phyloP scores from a whole-genome alignment of 2,797 vertebrate species.

The Poeciliopsis presidionis region DNA sequence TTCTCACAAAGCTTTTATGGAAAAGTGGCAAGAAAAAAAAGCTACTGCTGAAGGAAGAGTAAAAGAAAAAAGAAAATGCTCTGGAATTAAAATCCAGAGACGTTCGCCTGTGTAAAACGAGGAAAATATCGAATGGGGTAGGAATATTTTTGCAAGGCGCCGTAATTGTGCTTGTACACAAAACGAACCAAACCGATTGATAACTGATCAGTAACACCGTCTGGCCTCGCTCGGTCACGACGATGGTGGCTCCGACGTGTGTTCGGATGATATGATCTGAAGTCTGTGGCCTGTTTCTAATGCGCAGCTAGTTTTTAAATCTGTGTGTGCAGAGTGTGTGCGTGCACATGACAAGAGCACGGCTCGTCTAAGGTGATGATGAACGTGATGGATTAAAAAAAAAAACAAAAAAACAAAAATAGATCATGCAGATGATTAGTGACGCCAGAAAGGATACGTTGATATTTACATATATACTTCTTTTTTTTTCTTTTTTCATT shows the following conservation, averaged over 20 bases:
- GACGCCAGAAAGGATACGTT: slow-evolving; percentile 76
- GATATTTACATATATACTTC: slow-evolving; percentile 87
- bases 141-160: slow-evolving; percentile 4
- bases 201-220: slow-evolving; percentile 67
- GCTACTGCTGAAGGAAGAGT: neutral
- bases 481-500: slow-evolving; percentile 62
- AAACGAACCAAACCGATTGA: slow-evolving; percentile 41
- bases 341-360: slow-evolving; percentile 64
- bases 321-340: slow-evolving; percentile 24
- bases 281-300: slow-evolving; percentile 43
- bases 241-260: slow-evolving; percentile 20
- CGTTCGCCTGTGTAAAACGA: neutral
- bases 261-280: slow-evolving; percentile 46
- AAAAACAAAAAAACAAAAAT: slow-evolving; percentile 68
- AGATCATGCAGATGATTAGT: slow-evolving; percentile 79
- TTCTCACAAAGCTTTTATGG: neutral
- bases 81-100: neutral
- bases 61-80: neutral
- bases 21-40: neutral
- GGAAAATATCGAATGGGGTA: neutral
- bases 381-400: slow-evolving; percentile 66
- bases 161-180: neutral
- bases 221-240: slow-evolving; percentile 46
- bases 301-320: slow-evolving; percentile 38
- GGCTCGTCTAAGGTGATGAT: slow-evolving; percentile 72